Conservation (phyloP, 1,140 invertebrate genomes). For the Aphaenogaster rudis region DNA sequence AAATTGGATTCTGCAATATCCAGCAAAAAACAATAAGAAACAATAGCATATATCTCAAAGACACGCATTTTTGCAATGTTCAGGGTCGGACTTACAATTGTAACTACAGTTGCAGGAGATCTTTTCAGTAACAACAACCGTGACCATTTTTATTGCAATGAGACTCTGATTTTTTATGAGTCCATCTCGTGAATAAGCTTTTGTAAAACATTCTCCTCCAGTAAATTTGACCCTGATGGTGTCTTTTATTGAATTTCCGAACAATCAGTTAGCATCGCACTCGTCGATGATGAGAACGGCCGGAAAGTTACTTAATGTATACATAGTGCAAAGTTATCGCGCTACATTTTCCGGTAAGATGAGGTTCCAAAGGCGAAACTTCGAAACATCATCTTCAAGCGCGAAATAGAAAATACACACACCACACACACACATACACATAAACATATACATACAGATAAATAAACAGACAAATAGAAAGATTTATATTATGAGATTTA, state of each 20-base stretch:
- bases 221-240: conserved; percentile 35
- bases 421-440: not conserved
- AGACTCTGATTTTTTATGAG: conserved; percentile 9
- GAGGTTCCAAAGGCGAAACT: conserved; percentile 20
- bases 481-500: conserved; percentile 50
- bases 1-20: conserved; percentile 45
- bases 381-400: conserved; percentile 64
- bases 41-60: not conserved
- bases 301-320: conserved; percentile 82
- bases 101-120: conserved; percentile 9
- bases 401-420: conserved; percentile 22
- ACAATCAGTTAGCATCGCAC: conserved; percentile 72
- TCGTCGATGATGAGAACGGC: conserved; percentile 75
- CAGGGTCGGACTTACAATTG: not conserved
- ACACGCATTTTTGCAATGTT: conserved; percentile 16
- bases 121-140: not conserved
- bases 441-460: not conserved
- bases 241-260: conserved; percentile 55
- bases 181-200: conserved; percentile 10
- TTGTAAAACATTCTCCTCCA: conserved; percentile 19
- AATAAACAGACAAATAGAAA: conserved; percentile 13
- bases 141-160: conserved; percentile 1
- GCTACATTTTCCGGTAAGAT: conserved; percentile 47
- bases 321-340: conserved; percentile 55
- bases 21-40: not conserved